Evolutionary conservation across 2,113 vertebrate genomes (phyloP), one percentile per base, ranked within the genome.

Genomic region (Galeopterus variegatus): DNA sequence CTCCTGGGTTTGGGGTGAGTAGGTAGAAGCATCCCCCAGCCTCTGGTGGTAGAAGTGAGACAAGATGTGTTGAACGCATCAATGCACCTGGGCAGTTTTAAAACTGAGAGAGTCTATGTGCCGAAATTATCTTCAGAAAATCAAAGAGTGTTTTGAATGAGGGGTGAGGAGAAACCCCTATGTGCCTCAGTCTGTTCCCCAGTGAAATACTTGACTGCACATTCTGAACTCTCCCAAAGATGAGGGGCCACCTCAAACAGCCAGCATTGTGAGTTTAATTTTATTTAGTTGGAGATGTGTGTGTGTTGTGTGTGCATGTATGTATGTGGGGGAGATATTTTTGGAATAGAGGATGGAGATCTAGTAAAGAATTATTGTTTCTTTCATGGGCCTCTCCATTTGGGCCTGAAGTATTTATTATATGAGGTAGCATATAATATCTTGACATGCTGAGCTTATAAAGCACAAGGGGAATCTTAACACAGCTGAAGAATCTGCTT

Each of bases 241-340:
- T 96, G 77, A 97, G 97, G 96, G 96, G 92, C 76, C 28, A 45
- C 73, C 97, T 98, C 80, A 97, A 88, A 92, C 28, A 89, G 82
- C 5, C 73, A 64, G 8, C 23, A 31, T 77, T 83, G 84, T 84
- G 81, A 72, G 26, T 72, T 96, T 87, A 94, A 93, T 86, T 98
- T 98, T 92, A 95, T 52, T 18, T 52, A 2, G 15, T 31, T 33
- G 75, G 19, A 41, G 41, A 41, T 67, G 65, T 69, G 62, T 64
- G 62, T 64, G 62, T 64, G 62, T 64, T 64, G 26, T 64, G 62
- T 64, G 62, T 64, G 26, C 26, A 24, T 64, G 62, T 64, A 9
- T 64, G 62, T 28, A 6, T 64, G 24, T 64, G 60, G 8, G 58
- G 75, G 26, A 76, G 73, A 18, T 52, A 21, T 52, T 64, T 60